Percentiles rank a stretch among this genome's conserved stretches.
Evolutionary conservation across 2,888 invertebrate genomes (phyloP).

Genomic region (Hipparchia sbordonii): DNA sequence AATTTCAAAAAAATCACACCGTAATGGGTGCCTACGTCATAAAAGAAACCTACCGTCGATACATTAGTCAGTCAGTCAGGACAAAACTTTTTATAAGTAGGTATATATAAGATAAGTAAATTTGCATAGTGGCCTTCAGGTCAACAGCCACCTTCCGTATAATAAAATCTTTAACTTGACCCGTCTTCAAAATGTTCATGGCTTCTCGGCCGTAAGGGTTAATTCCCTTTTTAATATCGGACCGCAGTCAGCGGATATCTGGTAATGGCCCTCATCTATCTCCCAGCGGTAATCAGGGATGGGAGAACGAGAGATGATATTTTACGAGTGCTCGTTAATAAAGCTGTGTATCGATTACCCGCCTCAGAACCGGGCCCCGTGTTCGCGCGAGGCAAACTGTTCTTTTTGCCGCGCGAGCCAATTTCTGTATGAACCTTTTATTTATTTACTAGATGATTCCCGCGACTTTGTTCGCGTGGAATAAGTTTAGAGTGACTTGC

Average conservation of each 20-base stretch:
- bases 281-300: slow-evolving; percentile 25
- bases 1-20: no score
- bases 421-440: no score
- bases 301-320: slow-evolving; percentile 33
- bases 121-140: not conserved
- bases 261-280: slow-evolving; percentile 35
- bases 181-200: not conserved
- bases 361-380: no score
- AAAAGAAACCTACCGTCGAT: no score
- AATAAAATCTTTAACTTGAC: slow-evolving; percentile 15
- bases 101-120: no score
- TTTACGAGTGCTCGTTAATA: slow-evolving; percentile 36
- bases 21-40: no score
- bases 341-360: slow-evolving; percentile 27
- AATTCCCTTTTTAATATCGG: slow-evolving; percentile 34
- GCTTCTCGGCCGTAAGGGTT: slow-evolving; percentile 20
- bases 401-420: not conserved
- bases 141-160: not conserved
- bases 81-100: no score
- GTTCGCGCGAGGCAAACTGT: not conserved
- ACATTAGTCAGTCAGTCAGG: no score
- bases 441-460: no score
- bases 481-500: no score
- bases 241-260: slow-evolving; percentile 30
- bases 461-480: no score